A percentile compares a stretch with the other conserved stretches of the same genome.
Conservation (phyloP, 2,797 vertebrate species). For the Pipistrellus nathusii region DNA sequence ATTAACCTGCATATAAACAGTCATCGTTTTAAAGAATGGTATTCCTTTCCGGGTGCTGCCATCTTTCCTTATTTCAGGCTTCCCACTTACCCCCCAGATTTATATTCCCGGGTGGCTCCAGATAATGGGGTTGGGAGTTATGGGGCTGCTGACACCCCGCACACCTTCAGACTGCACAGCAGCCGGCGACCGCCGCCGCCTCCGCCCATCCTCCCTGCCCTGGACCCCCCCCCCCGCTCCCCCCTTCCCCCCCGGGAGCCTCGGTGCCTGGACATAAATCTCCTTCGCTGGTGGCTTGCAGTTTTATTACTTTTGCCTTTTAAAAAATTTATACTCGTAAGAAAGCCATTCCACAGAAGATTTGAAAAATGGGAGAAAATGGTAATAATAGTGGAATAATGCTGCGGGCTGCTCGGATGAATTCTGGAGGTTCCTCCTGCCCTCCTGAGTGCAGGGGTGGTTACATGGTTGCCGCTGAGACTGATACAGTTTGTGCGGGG, state of each 20-base stretch:
- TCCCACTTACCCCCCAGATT: not conserved
- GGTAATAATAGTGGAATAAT: not conserved
- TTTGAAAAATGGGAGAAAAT: not conserved
- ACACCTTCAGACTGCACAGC: not conserved
- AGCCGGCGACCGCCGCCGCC: too few relatives aligned
- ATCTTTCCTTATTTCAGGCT: not conserved
- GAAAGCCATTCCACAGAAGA: not conserved
- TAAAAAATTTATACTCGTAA: not conserved
- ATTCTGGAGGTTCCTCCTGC: not conserved
- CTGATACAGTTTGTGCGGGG: not conserved
- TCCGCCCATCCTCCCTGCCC: not conserved
- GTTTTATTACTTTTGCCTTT: not conserved
- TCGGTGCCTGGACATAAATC: not conserved
- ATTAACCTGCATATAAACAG: not conserved
- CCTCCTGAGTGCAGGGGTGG: not conserved
- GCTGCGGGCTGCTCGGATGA: too few relatives aligned
- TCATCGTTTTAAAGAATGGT: not conserved
- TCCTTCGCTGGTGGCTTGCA: not conserved
- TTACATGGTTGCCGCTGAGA: not conserved
- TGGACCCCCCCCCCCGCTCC: too few relatives aligned
- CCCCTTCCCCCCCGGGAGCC: not conserved
- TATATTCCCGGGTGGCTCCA: not conserved
- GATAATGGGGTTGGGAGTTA: not conserved
- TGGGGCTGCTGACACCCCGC: not conserved
- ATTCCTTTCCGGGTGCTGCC: not conserved